Percentiles rank a stretch among this genome's conserved stretches.
phyloP scores from a whole-genome alignment of 1,140 invertebrate species.

The Drosophila asahinai region DNA sequence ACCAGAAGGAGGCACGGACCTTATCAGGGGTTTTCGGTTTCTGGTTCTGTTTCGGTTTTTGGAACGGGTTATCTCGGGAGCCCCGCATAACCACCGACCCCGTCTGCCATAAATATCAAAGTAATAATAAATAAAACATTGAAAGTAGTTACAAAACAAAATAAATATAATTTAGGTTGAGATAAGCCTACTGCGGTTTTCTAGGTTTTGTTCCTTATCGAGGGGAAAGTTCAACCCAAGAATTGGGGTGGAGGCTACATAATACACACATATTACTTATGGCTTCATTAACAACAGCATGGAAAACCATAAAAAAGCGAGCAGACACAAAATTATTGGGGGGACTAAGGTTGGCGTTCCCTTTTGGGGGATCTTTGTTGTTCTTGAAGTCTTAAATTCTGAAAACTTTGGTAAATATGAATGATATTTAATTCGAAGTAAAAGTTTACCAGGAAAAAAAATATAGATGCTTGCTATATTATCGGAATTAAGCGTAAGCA shows the following conservation, averaged over 20 bases:
- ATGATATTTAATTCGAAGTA: no score
- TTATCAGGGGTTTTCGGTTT: conserved; percentile 28
- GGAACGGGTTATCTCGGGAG: conserved; percentile 32
- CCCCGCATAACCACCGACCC: conserved; percentile 15
- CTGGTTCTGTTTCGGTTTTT: conserved; percentile 21
- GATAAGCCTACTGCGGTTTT: conserved; percentile 29
- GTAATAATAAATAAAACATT: conserved; percentile 20
- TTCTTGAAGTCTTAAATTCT: no score
- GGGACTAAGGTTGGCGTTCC: conserved; percentile 4
- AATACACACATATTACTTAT: conserved; percentile 12
- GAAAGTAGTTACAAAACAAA: conserved; percentile 37
- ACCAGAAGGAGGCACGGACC: conserved; percentile 9
- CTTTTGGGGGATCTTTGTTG: not conserved
- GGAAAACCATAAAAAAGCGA: conserved; percentile 22
- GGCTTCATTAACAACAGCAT: conserved; percentile 42
- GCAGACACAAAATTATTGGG: conserved; percentile 6
- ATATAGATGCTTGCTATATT: no score
- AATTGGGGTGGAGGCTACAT: conserved; percentile 19
- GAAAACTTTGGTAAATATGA: no score
- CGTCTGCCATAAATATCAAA: conserved; percentile 12
- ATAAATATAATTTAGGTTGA: conserved; percentile 30
- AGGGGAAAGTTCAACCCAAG: conserved; percentile 14
- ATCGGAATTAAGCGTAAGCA: no score
- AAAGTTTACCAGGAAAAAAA: no score
- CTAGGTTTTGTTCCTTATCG: conserved; percentile 23